These are phyloP conservation scores for Botia almorhae DNA, from an alignment of 2,797 vertebrate species.

Conservation along the genomic window DNA sequence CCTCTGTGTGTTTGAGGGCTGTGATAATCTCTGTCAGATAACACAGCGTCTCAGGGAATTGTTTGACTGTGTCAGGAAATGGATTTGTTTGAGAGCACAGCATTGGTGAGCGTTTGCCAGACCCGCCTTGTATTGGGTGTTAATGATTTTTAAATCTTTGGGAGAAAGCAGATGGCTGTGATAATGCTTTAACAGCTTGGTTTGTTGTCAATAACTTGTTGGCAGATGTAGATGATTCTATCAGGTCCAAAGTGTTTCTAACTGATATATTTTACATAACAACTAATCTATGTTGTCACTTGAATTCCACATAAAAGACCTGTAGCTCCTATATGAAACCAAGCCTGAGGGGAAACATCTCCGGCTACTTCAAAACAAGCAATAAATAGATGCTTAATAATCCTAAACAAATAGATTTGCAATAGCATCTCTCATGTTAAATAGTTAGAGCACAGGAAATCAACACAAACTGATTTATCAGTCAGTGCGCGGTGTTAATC, in stretches of 20 bases:
- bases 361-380: neutral
- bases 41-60: neutral
- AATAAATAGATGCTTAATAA: conserved; percentile 1
- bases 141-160: conserved; percentile 1
- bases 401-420: neutral
- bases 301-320: conserved; percentile 2
- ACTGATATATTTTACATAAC: neutral
- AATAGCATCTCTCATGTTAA: neutral
- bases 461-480: conserved; percentile 15
- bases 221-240: conserved; percentile 13
- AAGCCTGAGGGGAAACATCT: neutral
- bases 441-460: neutral
- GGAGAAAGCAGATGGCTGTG: conserved; percentile 17
- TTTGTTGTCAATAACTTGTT: conserved; percentile 23
- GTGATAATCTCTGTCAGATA: conserved; percentile 11
- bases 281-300: neutral
- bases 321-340: neutral
- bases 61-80: conserved; percentile 17
- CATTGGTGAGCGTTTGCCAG: neutral
- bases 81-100: conserved; percentile 10
- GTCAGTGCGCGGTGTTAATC: neutral
- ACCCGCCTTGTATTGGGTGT: neutral
- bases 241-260: neutral
- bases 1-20: neutral
- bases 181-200: conserved; percentile 17